Base-by-base conservation (phyloP, 2,797 vertebrate genomes). In the Pristis pectinata region DNA sequence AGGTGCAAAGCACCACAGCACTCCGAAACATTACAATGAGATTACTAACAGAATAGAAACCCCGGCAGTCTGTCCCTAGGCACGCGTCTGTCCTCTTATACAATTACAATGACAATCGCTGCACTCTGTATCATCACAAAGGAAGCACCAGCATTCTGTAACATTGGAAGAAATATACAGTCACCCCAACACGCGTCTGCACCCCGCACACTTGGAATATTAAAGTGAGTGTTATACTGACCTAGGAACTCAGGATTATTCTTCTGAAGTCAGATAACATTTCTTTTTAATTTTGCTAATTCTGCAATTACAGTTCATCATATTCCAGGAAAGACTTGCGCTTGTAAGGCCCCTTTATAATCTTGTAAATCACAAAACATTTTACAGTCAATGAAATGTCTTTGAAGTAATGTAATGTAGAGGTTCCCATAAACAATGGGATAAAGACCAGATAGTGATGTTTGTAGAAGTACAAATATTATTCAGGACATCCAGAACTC, bases 101-200 rank as follows among this genome's bases (percentile, higher is more conserved):
- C 41, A 72, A 74, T 94, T 94, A 94, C 92, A 94, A 94, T 94
- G 70, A 94, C 92, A 94, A 94, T 94, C 56, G 41, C 92, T 94
- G 49, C 92, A 94, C 89, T 44, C n/a, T 67, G 61, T 44, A 41
- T 11, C 67, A 22, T 17, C 92, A 94, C 92, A 94, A 94, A 94
- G 92, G 70, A 34, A 70, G 44, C 67, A 44, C 92, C 92, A 74
- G 64, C 64, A 93, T 24, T 93, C 91, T 44, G 41, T 72, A 70
- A 72, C 91, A 93, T 74, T 72, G 44, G 67, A 49, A 93, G 41
- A 94, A 94, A 53, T 74, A 74, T 94, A 92, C 67, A 74, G 49
- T 53, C 13, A 49, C 41, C 92, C 70, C 70, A 94, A 76, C 70
- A 56, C 92, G 24, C 49, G 44, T 74, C 92, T 72, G 70, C 24